These are phyloP conservation scores for Suncus etruscus DNA, from an alignment of 2,113 vertebrate species.

Conservation along the genomic window DNA sequence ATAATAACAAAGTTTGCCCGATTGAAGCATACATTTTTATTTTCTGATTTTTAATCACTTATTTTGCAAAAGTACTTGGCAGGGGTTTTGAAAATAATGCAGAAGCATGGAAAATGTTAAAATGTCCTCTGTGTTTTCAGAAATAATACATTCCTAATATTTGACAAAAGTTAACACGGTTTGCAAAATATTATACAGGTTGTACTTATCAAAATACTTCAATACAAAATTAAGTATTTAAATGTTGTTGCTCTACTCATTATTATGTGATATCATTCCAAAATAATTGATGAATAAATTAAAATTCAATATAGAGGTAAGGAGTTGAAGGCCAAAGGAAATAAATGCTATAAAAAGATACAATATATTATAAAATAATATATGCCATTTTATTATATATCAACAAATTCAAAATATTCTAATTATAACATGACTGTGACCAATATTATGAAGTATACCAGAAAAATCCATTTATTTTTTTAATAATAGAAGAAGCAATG, in stretches of 20 bases:
- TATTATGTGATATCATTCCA: background rate
- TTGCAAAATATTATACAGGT: background rate
- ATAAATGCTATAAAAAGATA: background rate
- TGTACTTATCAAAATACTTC: background rate
- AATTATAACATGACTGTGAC: slow-evolving; percentile 1
- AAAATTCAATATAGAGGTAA: background rate
- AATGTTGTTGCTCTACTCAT: background rate
- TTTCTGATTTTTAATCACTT: slow-evolving; percentile 44
- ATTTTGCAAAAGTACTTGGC: background rate
- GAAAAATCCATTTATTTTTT: slow-evolving; percentile 31
- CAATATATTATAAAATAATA: background rate
- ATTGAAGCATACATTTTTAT: background rate
- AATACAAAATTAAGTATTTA: slow-evolving; percentile 3
- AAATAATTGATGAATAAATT: background rate
- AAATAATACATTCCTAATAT: background rate
- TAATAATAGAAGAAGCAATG: slow-evolving; percentile 9
- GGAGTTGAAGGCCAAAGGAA: background rate
- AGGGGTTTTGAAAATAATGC: slow-evolving; percentile 13
- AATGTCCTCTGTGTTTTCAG: background rate
- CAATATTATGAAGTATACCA: slow-evolving; percentile 22
- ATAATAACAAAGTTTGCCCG: background rate
- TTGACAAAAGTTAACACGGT: background rate
- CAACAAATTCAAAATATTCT: too few relatives aligned
- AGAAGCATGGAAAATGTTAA: background rate
- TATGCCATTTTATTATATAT: too few relatives aligned